Evolutionary conservation across 2,888 invertebrate species (phyloP).

Genomic region (Pammene fasciana): DNA sequence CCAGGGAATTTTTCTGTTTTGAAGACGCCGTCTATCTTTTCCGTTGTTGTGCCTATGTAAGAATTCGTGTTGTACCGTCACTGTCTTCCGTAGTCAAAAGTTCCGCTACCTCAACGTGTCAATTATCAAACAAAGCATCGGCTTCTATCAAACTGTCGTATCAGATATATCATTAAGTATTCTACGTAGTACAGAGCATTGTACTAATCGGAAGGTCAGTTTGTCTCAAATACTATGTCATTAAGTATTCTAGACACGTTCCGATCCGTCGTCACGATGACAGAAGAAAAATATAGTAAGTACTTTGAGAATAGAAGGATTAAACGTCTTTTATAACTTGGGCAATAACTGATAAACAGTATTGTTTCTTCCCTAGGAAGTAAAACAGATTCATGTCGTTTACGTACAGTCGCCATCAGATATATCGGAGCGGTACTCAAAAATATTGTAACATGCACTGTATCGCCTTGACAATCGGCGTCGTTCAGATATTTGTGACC

Average conservation of each 20-base stretch:
- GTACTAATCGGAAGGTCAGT: slow-evolving; percentile 21
- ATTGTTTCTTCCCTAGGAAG: slow-evolving; percentile 25
- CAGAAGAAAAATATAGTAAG: neutral
- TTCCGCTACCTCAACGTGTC: neutral
- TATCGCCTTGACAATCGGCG: too few species aligned
- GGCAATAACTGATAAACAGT: neutral
- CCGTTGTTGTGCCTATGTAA: too few species aligned
- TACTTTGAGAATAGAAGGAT: neutral
- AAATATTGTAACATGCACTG: too few species aligned
- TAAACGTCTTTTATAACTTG: neutral
- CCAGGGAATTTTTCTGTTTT: too few species aligned
- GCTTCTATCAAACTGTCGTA: neutral
- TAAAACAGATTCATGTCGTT: neutral
- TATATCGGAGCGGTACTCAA: too few species aligned
- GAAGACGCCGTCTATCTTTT: too few species aligned
- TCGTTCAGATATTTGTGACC: too few species aligned
- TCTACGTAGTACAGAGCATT: slow-evolving; percentile 20
- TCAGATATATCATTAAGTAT: slow-evolving; percentile 26
- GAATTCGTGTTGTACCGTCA: too few species aligned
- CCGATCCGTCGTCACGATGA: neutral
- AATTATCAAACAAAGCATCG: neutral
- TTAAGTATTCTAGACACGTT: slow-evolving; percentile 21
- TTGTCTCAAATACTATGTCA: slow-evolving; percentile 36
- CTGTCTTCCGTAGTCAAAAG: neutral
- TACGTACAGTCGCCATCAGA: too few species aligned